Conservation (phyloP, 2,113 vertebrate species). For the Pseudorhombus dupliciocellatus region DNA sequence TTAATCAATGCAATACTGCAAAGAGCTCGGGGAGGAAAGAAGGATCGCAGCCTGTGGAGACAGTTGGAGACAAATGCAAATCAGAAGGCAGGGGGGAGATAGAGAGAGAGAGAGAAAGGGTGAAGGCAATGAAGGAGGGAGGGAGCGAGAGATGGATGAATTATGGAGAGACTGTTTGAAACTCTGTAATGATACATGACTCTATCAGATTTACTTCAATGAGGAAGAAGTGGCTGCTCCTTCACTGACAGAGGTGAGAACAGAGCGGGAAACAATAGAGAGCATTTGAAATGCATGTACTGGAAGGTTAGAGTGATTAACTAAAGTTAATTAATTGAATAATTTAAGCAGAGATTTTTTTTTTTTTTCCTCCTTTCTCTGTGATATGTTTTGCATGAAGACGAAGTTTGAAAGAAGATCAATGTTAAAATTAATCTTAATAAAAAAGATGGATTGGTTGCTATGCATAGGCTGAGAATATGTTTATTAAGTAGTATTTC, state of each 20-base stretch:
- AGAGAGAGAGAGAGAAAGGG: slow-evolving; percentile 39
- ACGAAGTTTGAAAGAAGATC: neutral
- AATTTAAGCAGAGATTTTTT: slow-evolving; percentile 5
- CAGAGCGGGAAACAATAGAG: slow-evolving; percentile 27
- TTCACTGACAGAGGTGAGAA: slow-evolving; percentile 17
- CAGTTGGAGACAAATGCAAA: slow-evolving; percentile 61
- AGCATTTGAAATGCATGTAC: slow-evolving; percentile 29
- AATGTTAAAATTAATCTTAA: neutral
- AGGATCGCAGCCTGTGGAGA: slow-evolving; percentile 33
- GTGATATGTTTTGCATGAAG: neutral
- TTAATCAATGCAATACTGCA: slow-evolving; percentile 19
- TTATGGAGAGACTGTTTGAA: slow-evolving; percentile 53
- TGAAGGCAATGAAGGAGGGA: slow-evolving; percentile 32
- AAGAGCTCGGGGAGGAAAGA: slow-evolving; percentile 28
- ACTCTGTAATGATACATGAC: slow-evolving; percentile 61
- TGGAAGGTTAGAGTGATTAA: slow-evolving; percentile 37
- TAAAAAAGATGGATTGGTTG: too few relatives aligned
- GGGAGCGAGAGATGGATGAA: slow-evolving; percentile 52
- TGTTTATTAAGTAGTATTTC: too few relatives aligned
- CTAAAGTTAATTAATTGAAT: slow-evolving; percentile 32
- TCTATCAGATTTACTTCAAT: slow-evolving; percentile 57
- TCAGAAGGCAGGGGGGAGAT: slow-evolving; percentile 34
- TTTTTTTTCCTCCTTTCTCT: neutral
- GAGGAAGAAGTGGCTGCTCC: slow-evolving; percentile 23
- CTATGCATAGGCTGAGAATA: too few relatives aligned